Conservation (phyloP, 2,797 vertebrate species). For the Intellagama lesueurii region DNA sequence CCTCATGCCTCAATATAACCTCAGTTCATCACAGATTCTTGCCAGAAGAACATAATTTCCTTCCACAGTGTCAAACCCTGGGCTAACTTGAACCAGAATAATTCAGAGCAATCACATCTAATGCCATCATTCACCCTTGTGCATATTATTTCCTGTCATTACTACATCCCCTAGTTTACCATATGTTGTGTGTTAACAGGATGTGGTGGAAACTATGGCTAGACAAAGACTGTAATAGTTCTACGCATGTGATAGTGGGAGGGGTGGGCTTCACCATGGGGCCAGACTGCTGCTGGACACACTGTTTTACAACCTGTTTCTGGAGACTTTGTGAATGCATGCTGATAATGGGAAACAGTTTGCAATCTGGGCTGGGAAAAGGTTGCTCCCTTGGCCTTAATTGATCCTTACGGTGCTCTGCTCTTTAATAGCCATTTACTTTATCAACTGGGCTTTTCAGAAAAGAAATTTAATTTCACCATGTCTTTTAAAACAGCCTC, state of each 20-base stretch:
- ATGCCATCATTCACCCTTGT: not conserved
- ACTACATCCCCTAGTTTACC: not conserved
- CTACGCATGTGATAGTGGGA: no score
- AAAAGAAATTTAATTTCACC: slow-evolving; percentile 18
- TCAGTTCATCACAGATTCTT: not conserved
- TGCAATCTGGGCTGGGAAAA: not conserved
- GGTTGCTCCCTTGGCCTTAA: not conserved
- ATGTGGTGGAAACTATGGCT: not conserved
- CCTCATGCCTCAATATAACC: not conserved
- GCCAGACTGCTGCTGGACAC: not conserved
- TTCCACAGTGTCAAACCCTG: not conserved
- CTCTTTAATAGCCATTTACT: not conserved
- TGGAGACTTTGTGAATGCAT: not conserved
- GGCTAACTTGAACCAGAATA: not conserved
- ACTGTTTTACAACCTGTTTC: not conserved
- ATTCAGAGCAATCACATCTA: not conserved
- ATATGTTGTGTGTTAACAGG: not conserved
- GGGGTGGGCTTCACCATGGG: not conserved
- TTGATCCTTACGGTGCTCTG: not conserved
- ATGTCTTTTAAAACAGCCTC: not conserved
- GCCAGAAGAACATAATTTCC: not conserved
- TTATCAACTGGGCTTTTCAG: slow-evolving; percentile 8
- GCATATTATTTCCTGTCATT: not conserved
- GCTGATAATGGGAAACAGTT: not conserved
- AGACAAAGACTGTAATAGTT: not conserved